Evolutionary conservation across 2,113 vertebrate genomes (phyloP).

Genomic region (Lipotes vexillifer): DNA sequence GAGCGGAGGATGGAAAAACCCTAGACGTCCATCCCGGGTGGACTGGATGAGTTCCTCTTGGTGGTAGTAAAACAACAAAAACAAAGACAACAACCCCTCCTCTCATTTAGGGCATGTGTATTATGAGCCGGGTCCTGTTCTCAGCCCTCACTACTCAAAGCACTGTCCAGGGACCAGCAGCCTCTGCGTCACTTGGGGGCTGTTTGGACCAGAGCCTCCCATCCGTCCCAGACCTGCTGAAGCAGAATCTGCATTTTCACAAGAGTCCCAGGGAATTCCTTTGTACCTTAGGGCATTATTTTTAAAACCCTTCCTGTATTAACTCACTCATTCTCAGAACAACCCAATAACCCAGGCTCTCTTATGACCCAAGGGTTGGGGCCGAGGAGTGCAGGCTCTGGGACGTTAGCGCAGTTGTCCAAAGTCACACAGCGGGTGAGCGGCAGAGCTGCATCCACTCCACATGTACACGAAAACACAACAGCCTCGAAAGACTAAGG

Average conservation of each 20-base stretch:
- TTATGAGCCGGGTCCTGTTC: accelerated
- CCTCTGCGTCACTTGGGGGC: not conserved
- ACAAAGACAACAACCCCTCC: accelerated
- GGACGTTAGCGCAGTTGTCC: not conserved
- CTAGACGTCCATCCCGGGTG: accelerated
- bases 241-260: not conserved
- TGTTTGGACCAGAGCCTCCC: not conserved
- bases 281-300: not conserved
- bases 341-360: not conserved
- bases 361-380: not conserved
- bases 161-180: accelerated
- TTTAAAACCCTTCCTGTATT: not conserved
- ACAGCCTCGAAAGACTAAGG: not conserved
- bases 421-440: not conserved
- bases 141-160: not conserved
- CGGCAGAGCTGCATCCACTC: accelerated
- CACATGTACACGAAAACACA: too few species aligned
- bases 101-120: not conserved
- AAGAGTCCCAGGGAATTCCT: not conserved
- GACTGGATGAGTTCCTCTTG: not conserved
- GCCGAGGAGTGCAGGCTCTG: not conserved
- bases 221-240: not conserved
- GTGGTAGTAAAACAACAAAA: too few species aligned
- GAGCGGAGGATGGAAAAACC: not conserved
- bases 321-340: not conserved